Evolutionary conservation across 30 jellyfish, hydroid and myxozoan species (phyloP).

Genomic region (Catostylus mosaicus): DNA sequence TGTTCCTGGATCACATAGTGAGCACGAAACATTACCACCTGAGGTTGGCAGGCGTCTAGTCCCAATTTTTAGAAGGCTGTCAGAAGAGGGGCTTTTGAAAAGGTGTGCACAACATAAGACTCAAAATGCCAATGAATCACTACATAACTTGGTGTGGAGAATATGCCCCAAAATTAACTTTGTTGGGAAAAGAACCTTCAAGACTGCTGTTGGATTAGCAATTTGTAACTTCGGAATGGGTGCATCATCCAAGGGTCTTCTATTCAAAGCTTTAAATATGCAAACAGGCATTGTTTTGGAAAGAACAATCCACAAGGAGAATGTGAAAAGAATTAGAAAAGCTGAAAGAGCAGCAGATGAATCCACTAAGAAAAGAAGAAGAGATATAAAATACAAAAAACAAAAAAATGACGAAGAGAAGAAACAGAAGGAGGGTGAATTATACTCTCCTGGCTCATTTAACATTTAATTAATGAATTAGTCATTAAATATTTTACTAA

Average conservation of each 20-base stretch:
- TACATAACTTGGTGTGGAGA: conserved; percentile 19
- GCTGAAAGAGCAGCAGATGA: not conserved
- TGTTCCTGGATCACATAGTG: conserved; percentile 26
- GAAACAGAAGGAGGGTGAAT: not conserved
- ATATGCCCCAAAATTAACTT: conserved; percentile 19
- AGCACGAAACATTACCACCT: conserved; percentile 37
- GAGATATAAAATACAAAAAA: not conserved
- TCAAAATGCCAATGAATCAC: conserved; percentile 29
- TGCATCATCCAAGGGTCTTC: not conserved
- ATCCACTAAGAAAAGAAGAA: conserved; percentile 1
- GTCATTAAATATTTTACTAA: no score
- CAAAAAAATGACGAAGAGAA: not conserved
- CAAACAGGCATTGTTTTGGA: not conserved
- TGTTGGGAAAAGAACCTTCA: conserved; percentile 23
- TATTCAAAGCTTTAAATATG: conserved; percentile 6
- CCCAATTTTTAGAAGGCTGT: conserved; percentile 38
- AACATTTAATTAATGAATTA: no score
- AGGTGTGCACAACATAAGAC: conserved; percentile 18
- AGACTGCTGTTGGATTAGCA: conserved; percentile 41
- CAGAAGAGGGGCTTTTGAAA: conserved; percentile 17
- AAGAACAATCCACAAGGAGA: not conserved
- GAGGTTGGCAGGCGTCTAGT: conserved; percentile 29
- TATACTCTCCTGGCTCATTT: not conserved
- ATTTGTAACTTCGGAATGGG: no score
- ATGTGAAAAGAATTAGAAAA: not conserved